phyloP scores from a whole-genome alignment of 2,113 vertebrate genomes.

The Serinus canaria region DNA sequence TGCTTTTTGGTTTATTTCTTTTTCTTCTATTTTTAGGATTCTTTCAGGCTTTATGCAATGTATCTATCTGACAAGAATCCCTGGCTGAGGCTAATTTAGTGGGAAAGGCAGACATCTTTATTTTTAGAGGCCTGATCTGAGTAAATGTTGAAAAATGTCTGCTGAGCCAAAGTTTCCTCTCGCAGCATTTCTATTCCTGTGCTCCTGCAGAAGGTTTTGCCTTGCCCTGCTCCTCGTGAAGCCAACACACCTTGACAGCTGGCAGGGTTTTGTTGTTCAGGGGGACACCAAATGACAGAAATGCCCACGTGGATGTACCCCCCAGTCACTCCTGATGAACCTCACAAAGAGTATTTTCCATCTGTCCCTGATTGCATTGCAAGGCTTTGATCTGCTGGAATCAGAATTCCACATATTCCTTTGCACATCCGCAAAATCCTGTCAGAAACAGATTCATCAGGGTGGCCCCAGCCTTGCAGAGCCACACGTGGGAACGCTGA shows the following conservation, averaged over 20 bases:
- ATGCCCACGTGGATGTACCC: not conserved
- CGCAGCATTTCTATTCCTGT: not conserved
- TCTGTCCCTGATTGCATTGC: fast-evolving
- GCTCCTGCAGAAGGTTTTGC: not conserved
- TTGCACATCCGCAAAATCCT: fast-evolving
- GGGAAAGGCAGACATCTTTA: slow-evolving; percentile 33
- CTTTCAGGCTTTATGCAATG: not conserved
- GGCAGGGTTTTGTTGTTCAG: not conserved
- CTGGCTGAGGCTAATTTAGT: slow-evolving; percentile 6
- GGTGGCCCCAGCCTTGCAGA: fast-evolving
- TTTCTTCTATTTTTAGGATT: slow-evolving; percentile 23
- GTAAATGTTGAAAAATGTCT: not conserved
- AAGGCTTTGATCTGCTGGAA: not conserved
- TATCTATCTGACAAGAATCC: not conserved
- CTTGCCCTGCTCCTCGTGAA: not conserved
- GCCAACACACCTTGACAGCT: not conserved
- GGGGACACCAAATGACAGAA: not conserved
- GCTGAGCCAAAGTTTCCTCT: not conserved
- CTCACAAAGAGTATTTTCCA: not conserved
- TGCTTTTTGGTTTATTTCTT: slow-evolving; percentile 5
- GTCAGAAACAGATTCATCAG: not conserved
- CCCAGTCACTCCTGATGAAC: not conserved
- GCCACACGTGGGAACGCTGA: fast-evolving
- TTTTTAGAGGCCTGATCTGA: slow-evolving; percentile 12
- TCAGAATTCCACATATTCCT: not conserved